Percentiles rank a stretch among this genome's conserved stretches.
These are phyloP conservation scores for Tricholaema leucomelas DNA, from an alignment of 2,113 vertebrate species.

Conservation along the genomic window DNA sequence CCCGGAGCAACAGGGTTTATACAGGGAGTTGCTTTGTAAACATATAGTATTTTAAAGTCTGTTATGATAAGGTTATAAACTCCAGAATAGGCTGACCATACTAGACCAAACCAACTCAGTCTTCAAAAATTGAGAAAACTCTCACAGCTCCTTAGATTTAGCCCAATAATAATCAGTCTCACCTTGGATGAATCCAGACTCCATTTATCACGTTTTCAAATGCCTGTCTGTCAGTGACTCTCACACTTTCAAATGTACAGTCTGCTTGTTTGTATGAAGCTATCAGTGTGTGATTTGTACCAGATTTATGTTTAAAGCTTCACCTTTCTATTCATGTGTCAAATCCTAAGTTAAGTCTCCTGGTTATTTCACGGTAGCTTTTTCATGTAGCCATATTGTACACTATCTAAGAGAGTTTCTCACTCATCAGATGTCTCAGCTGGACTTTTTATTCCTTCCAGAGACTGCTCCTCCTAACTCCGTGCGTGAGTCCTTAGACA, in stretches of 20 bases:
- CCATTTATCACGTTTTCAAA: slow-evolving; percentile 56
- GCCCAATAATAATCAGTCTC: slow-evolving; percentile 19
- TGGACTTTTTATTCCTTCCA: neutral
- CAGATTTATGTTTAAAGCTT: slow-evolving; percentile 65
- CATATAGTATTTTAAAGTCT: neutral
- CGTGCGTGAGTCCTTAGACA: neutral
- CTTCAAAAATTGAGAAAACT: neutral
- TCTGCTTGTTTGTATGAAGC: slow-evolving; percentile 65
- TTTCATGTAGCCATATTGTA: neutral
- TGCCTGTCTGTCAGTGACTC: slow-evolving; percentile 64
- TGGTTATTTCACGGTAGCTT: neutral
- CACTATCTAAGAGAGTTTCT: neutral
- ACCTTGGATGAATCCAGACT: slow-evolving; percentile 53
- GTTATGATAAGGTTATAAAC: neutral
- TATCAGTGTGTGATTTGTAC: slow-evolving; percentile 62
- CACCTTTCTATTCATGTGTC: slow-evolving; percentile 55
- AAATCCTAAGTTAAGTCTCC: slow-evolving; percentile 49
- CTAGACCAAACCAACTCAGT: neutral
- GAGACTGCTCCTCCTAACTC: neutral
- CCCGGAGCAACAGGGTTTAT: neutral
- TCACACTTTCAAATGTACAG: slow-evolving; percentile 70
- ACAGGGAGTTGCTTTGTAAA: neutral
- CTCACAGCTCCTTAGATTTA: neutral
- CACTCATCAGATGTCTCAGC: neutral
- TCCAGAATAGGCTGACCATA: neutral